A percentile compares a stretch with the other conserved stretches of the same genome.
Evolutionary conservation across 2,888 invertebrate species (phyloP).

Genomic region (Epinotia ramella): DNA sequence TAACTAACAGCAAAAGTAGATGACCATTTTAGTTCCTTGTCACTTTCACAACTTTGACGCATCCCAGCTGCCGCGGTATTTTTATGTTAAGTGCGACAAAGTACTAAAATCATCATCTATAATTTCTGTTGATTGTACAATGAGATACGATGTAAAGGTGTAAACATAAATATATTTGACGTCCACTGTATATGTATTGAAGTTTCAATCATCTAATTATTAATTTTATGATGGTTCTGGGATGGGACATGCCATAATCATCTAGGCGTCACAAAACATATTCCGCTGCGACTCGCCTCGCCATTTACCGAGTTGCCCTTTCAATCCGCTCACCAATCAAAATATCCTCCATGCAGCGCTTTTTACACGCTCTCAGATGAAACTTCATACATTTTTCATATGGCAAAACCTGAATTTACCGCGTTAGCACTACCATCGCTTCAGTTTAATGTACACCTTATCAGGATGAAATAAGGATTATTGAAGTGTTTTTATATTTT

Average conservation of each 20-base stretch:
- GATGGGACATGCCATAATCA: conserved; percentile 10
- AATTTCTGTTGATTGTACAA: no score
- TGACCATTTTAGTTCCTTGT: no score
- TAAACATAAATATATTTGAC: no score
- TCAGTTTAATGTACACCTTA: conserved; percentile 52
- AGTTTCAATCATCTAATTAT: not conserved
- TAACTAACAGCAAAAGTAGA: no score
- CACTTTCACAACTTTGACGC: no score
- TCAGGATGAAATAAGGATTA: conserved; percentile 39
- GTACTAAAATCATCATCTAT: no score
- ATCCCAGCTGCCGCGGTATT: no score
- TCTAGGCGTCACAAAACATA: conserved; percentile 31
- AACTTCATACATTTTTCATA: conserved; percentile 83
- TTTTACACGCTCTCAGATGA: conserved; percentile 74
- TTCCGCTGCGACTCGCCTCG: conserved; percentile 13
- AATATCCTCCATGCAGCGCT: conserved; percentile 67
- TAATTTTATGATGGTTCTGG: not conserved
- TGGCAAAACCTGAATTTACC: conserved; percentile 56
- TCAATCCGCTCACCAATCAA: conserved; percentile 74
- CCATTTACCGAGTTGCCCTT: conserved; percentile 63
- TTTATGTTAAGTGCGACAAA: no score
- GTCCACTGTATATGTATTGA: not conserved
- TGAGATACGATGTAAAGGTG: no score
- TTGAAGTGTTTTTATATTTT: conserved; percentile 50
- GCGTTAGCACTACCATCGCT: conserved; percentile 47